Evolutionary conservation across 2,888 invertebrate species (phyloP), one percentile per base, ranked within the genome.

Genomic region (Polylopha cassiicola): DNA sequence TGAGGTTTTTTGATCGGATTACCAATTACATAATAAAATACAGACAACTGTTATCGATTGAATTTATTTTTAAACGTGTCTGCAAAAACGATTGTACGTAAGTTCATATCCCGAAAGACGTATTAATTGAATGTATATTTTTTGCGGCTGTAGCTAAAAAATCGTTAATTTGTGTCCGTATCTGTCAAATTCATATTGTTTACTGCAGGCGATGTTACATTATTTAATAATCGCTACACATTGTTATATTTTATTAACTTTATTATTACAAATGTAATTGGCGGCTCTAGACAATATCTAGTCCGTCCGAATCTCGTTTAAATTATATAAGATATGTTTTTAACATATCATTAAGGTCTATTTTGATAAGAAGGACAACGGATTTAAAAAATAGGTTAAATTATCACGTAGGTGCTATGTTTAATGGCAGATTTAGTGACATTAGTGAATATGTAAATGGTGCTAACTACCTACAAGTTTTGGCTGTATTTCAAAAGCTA

Each of bases 341-440:
- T 22, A 13, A 8, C 10, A 22, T 8, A 23, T 13, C 11, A 23
- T 14, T 23, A 7, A 29, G 28, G 28, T 34, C 10, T 43, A 43
- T 43, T 38, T 38, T 29, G 28, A 43, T 43, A 23, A 34, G 38
- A 43, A 43, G 43, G 37, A 38, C 43, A 32, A 21, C 29, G 16
- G 3, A 36, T 37, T 39, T 27, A 21, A 37, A 36, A 43, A 22
- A 16, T 43, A 32, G 37, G 37, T 31, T 41, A 42, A 42, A 42
- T 23, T 13, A 32, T 37, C 27, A 43, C 42, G 42, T 37, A 28
- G 32, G 27, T 37, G 21, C 21, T 24, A 20, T 43, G 18, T 42
- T 37, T 37, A 22, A 27, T 32, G 11, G 22, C 28, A 11, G 26
- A 11, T 22, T 17, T 37, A 11, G 29, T 28, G 26, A 30, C 21